phyloP scores from a whole-genome alignment of 1,140 invertebrate species.

The Penaeus chinensis region DNA sequence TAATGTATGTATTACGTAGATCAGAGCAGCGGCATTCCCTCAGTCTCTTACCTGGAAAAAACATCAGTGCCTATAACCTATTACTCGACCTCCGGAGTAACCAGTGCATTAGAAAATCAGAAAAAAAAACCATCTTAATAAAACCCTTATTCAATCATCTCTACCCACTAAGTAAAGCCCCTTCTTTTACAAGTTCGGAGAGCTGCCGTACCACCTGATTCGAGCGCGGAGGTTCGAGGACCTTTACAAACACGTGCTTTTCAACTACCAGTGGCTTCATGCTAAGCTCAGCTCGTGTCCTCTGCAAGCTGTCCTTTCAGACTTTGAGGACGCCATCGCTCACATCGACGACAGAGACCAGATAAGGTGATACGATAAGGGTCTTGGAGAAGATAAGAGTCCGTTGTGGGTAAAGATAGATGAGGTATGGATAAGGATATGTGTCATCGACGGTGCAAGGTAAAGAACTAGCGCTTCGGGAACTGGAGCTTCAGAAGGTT shows the following conservation, averaged over 20 bases:
- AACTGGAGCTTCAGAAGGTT: too few relatives aligned
- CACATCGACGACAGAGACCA: slow-evolving; percentile 88
- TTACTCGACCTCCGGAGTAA: too few relatives aligned
- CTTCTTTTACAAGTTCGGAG: slow-evolving; percentile 80
- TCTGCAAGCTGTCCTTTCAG: slow-evolving; percentile 90
- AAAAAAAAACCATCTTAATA: too few relatives aligned
- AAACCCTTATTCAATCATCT: not conserved
- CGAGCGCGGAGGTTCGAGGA: slow-evolving; percentile 91
- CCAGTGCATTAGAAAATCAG: too few relatives aligned
- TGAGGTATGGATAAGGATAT: too few relatives aligned
- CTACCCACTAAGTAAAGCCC: not conserved
- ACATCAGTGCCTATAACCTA: too few relatives aligned
- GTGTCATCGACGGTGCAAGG: not conserved
- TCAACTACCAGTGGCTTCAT: slow-evolving; percentile 98
- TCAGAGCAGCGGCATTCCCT: too few relatives aligned
- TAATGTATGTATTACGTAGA: too few relatives aligned
- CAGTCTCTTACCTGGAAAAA: too few relatives aligned
- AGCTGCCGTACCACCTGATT: slow-evolving; percentile 94
- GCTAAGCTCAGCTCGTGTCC: slow-evolving; percentile 96
- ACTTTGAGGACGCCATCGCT: slow-evolving; percentile 93
- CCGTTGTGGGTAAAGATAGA: not conserved
- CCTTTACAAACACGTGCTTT: slow-evolving; percentile 92
- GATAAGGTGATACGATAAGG: slow-evolving; percentile 73
- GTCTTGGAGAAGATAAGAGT: not conserved
- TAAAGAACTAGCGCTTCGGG: not conserved